Percentiles rank a stretch among this genome's conserved stretches.
These are phyloP conservation scores for Macaria notata DNA, from an alignment of 2,888 invertebrate genomes.

Conservation along the genomic window DNA sequence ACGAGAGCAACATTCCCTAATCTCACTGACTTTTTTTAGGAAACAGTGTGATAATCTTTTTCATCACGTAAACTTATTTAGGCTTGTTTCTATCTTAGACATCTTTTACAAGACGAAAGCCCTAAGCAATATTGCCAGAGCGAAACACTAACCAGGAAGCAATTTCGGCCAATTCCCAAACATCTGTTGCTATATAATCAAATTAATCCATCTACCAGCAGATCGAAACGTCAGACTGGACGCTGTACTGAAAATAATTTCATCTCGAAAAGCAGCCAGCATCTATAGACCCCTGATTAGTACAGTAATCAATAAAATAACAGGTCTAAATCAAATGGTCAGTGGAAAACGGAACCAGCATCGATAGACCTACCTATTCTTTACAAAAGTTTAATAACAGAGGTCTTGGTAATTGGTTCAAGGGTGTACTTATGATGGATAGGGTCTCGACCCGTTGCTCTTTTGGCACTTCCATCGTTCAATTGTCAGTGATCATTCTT, in stretches of 20 bases:
- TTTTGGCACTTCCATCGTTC: slow-evolving; percentile 76
- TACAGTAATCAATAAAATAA: not conserved
- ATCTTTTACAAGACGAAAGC: too few species aligned
- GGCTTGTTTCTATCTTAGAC: too few species aligned
- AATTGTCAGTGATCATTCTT: slow-evolving; percentile 72
- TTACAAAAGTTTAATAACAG: slow-evolving; percentile 11
- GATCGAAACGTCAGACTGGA: slow-evolving; percentile 78
- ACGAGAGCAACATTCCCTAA: too few species aligned
- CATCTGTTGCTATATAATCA: slow-evolving; percentile 78
- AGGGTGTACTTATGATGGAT: slow-evolving; percentile 70
- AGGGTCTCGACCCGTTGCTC: slow-evolving; percentile 66
- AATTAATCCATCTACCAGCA: slow-evolving; percentile 80
- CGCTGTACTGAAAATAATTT: slow-evolving; percentile 77
- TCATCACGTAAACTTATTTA: too few species aligned
- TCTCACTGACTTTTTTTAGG: too few species aligned
- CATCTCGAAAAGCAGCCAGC: slow-evolving; percentile 50
- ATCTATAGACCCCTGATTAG: slow-evolving; percentile 10
- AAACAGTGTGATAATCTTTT: too few species aligned
- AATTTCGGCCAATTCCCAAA: slow-evolving; percentile 19
- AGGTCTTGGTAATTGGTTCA: slow-evolving; percentile 47
- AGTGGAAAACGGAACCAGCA: slow-evolving; percentile 19
- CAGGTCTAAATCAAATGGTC: slow-evolving; percentile 7
- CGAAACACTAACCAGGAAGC: slow-evolving; percentile 6
- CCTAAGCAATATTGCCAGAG: not conserved
- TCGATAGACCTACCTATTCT: slow-evolving; percentile 36